phyloP scores from a whole-genome alignment of 2,888 invertebrate species.

The Apoda limacodes region DNA sequence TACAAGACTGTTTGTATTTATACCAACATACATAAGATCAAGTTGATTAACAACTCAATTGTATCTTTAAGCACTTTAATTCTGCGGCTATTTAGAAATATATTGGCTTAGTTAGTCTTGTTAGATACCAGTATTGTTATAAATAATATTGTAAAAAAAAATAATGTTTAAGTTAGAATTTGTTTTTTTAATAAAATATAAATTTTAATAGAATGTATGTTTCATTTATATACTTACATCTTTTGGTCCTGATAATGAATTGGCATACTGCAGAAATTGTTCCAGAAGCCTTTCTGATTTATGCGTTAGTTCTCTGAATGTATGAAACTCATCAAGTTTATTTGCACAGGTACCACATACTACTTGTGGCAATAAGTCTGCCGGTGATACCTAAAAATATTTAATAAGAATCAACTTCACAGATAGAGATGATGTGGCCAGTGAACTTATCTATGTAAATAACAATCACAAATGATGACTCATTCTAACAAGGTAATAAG shows the following conservation, averaged over 20 bases:
- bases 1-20: no score
- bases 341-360: conserved; percentile 82
- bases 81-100: no score
- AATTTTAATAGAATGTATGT: conserved; percentile 10
- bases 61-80: no score
- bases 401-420: conserved; percentile 32
- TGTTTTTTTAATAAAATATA: conserved; percentile 14
- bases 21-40: no score
- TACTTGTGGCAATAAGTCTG: conserved; percentile 81
- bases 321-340: conserved; percentile 80
- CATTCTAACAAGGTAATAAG: conserved; percentile 43
- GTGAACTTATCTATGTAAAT: conserved; percentile 49
- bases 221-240: conserved; percentile 64
- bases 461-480: conserved; percentile 60
- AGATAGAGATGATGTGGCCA: conserved; percentile 49
- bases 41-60: no score
- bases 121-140: conserved; percentile 14
- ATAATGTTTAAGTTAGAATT: conserved; percentile 7
- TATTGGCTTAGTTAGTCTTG: no score
- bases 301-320: conserved; percentile 80
- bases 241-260: conserved; percentile 72
- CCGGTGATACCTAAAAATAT: conserved; percentile 76
- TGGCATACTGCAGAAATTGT: conserved; percentile 80
- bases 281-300: conserved; percentile 81
- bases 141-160: conserved; percentile 14